phyloP scores from a whole-genome alignment of 2,797 vertebrate species.

The Thripadectes ignobilis region DNA sequence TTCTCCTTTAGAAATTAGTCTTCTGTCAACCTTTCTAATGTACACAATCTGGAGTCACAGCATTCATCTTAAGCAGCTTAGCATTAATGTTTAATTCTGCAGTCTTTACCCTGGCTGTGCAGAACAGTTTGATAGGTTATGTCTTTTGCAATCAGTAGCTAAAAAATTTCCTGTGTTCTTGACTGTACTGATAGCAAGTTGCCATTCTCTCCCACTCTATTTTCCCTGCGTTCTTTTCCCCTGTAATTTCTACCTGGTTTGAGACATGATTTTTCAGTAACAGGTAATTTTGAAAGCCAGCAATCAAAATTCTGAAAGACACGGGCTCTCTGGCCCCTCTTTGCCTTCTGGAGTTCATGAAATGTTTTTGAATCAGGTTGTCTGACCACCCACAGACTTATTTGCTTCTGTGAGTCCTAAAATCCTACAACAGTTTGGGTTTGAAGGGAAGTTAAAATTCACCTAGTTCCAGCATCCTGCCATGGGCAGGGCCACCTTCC shows the following conservation, averaged over 20 bases:
- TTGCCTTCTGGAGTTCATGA: rapidly evolving
- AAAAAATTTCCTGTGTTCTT: background rate
- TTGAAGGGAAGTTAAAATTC: background rate
- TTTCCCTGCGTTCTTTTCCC: rapidly evolving
- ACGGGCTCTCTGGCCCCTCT: background rate
- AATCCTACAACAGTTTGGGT: no score
- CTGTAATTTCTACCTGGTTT: background rate
- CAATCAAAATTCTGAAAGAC: background rate
- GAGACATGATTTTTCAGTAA: background rate
- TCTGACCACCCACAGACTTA: background rate
- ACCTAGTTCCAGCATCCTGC: background rate
- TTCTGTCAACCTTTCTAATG: constrained; percentile 63
- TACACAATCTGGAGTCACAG: constrained; percentile 45
- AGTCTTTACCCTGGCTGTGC: constrained; percentile 45
- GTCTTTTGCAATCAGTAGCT: background rate
- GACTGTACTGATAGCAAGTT: background rate
- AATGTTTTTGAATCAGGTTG: background rate
- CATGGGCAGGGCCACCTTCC: background rate
- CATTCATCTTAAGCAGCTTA: constrained; percentile 59
- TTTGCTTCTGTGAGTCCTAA: background rate
- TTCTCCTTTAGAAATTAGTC: constrained; percentile 69
- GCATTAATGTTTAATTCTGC: constrained; percentile 65
- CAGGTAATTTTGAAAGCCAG: background rate
- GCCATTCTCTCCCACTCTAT: background rate
- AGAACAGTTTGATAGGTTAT: constrained; percentile 35